phyloP scores from a whole-genome alignment of 2,113 vertebrate genomes.

The Mastomys natalensis region DNA sequence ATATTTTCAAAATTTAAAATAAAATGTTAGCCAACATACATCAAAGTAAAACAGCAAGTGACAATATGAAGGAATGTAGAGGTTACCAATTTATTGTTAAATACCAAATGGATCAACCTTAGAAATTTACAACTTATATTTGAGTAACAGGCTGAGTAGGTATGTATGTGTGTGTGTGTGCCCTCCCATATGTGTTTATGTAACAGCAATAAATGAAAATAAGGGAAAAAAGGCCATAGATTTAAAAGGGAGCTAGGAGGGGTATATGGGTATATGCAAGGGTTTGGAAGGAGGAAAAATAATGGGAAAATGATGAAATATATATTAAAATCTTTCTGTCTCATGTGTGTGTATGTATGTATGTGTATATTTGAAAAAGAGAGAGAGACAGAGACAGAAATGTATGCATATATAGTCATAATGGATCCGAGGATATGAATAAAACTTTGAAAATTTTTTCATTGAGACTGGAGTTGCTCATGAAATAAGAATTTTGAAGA shows the following conservation, averaged over 20 bases:
- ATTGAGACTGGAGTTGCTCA: background rate
- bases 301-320: background rate
- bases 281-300: background rate
- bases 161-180: background rate
- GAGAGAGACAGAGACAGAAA: background rate
- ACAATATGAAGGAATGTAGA: background rate
- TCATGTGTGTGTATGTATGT: background rate
- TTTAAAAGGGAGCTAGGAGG: background rate
- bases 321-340: background rate
- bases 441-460: background rate
- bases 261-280: background rate
- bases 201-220: background rate
- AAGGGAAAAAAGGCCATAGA: background rate
- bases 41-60: constrained; percentile 2
- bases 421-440: background rate
- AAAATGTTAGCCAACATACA: background rate
- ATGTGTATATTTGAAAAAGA: background rate
- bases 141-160: background rate
- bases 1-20: background rate
- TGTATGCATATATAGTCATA: background rate
- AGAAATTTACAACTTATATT: background rate
- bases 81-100: background rate
- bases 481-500: background rate
- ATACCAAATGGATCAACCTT: background rate
- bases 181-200: background rate